Base-by-base conservation (phyloP, 2,888 invertebrate genomes). In the Epicampocera succincta region DNA sequence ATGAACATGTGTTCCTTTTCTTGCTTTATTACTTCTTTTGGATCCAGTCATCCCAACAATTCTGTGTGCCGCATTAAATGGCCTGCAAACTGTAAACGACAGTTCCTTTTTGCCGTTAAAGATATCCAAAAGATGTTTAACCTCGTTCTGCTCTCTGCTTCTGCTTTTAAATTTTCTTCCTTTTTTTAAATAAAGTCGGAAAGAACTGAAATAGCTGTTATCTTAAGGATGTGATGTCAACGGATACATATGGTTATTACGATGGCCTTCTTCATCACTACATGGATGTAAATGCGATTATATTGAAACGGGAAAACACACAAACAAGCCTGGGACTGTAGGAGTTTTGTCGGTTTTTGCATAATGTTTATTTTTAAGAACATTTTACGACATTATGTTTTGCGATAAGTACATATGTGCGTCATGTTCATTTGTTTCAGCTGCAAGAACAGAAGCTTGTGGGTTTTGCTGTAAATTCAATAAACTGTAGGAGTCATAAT, bases 11-110 rank as follows among this genome's bases (percentile, higher is more conserved):
- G 33, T 33, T 33, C 8, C 1, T 9, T 9, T 5, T 6, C 33
- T 29, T 29, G 33, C 8, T 33, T 6, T 33, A 8, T 9, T 33
- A 33, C 1, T 33, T 33, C 33, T 33, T 33, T 33, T 33, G 5
- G 6, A 33, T 6, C 29, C 60, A 61, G 42, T 33, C 42, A 42
- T 66, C 13, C 15, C 58, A 75, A 42, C 9, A 25, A 66, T 66
- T 52, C 61, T 72, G 58, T 81, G 80, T 81, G 72, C 76, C 68
- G 54, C 33, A 56, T 73, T 76, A 63, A 80, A 81, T 81, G 76
- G 76, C 50, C 61, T 68, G 72, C 80, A 76, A 73, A 73, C 72
- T 68, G 54, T 69, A 63, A 40, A 63, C 40, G 68, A 69, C 61
- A 63, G 56, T 71, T 61, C 40, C 33, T 73, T 44, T 56, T 44